phyloP scores from a whole-genome alignment of 1,140 invertebrate species.

The Physella acuta region DNA sequence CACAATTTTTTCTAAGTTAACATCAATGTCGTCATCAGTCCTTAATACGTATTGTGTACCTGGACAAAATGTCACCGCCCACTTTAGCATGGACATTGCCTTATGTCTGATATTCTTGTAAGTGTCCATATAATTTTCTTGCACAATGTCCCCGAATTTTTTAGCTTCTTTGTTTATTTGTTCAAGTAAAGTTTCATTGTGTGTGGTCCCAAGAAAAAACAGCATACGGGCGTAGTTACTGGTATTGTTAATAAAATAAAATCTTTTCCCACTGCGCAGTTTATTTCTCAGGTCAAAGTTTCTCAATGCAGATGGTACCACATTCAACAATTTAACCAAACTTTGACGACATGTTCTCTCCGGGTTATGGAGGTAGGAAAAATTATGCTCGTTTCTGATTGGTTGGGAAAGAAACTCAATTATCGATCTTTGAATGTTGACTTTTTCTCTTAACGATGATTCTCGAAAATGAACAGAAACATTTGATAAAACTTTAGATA shows the following conservation, averaged over 20 bases:
- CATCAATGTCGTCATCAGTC: slow-evolving; percentile 6
- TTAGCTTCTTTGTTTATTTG: not conserved
- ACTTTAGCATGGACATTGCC: slow-evolving; percentile 11
- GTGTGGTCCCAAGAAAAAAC: slow-evolving; percentile 11
- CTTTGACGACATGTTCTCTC: not conserved
- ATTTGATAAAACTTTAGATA: too few relatives aligned
- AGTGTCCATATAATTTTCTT: slow-evolving; percentile 8
- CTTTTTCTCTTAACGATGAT: not conserved
- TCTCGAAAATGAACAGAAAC: too few relatives aligned
- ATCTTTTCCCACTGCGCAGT: not conserved
- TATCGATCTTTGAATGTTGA: not conserved
- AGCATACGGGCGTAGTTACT: not conserved
- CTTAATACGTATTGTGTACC: slow-evolving; percentile 12
- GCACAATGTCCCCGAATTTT: slow-evolving; percentile 20
- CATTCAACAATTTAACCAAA: not conserved
- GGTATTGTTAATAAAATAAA: not conserved
- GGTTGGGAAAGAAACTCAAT: slow-evolving; percentile 1
- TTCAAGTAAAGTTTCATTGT: not conserved
- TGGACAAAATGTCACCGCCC: not conserved
- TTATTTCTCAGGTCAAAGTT: slow-evolving; percentile 8
- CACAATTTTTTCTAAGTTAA: not conserved
- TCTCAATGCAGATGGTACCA: not conserved
- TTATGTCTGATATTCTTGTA: slow-evolving; percentile 15
- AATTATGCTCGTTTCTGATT: slow-evolving; percentile 10
- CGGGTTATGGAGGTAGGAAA: slow-evolving; percentile 5